Percentiles rank a stretch among this genome's conserved stretches.
phyloP scores from a whole-genome alignment of 2,888 invertebrate genomes.

The Morpho helenor region DNA sequence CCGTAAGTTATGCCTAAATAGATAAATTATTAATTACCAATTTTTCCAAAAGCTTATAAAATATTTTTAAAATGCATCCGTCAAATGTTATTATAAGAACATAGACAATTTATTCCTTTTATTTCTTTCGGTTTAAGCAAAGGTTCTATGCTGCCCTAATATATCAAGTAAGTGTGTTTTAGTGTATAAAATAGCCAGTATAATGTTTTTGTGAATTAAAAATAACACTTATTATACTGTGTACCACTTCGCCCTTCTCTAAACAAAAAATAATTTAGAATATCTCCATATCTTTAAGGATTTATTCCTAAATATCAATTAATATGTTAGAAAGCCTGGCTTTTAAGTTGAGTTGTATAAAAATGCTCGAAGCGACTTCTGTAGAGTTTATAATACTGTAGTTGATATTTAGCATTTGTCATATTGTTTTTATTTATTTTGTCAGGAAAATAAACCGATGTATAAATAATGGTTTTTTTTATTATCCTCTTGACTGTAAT shows the following conservation, averaged over 20 bases:
- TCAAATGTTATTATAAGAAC: too few species aligned
- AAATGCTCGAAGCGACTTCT: slow-evolving; percentile 38
- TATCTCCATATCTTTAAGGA: slow-evolving; percentile 15
- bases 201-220: slow-evolving; percentile 1
- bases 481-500: slow-evolving; percentile 2
- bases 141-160: too few species aligned
- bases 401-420: slow-evolving; percentile 57
- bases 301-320: slow-evolving; percentile 17
- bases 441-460: slow-evolving; percentile 41
- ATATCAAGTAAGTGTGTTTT: too few species aligned
- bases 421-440: slow-evolving; percentile 54
- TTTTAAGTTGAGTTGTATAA: slow-evolving; percentile 31
- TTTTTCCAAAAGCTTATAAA: too few species aligned
- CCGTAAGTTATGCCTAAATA: too few species aligned
- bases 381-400: slow-evolving; percentile 45
- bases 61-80: too few species aligned
- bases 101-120: too few species aligned
- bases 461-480: slow-evolving; percentile 17
- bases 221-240: background rate
- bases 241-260: slow-evolving; percentile 19
- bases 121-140: too few species aligned
- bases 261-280: slow-evolving; percentile 10
- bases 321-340: slow-evolving; percentile 34
- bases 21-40: too few species aligned
- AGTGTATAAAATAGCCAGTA: background rate